Percentiles rank a stretch among this genome's conserved stretches.
Conservation (phyloP, 2,113 vertebrate genomes). For the Oenanthe oenanthe region DNA sequence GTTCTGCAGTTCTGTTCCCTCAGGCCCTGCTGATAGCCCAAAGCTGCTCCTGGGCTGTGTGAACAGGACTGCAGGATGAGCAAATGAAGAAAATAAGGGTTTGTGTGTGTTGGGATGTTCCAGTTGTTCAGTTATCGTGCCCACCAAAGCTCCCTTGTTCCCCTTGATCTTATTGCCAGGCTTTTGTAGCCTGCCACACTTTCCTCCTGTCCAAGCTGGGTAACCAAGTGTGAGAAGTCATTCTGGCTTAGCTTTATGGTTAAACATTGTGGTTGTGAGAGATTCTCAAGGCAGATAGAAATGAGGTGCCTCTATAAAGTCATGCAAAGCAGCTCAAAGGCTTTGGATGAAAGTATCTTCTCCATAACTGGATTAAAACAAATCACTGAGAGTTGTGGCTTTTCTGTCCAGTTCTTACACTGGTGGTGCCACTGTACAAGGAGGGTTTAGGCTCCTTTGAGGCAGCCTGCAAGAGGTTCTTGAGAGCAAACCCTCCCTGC, state of each 20-base stretch:
- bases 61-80: neutral
- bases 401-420: neutral
- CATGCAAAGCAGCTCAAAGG: neutral
- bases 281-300: neutral
- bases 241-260: neutral
- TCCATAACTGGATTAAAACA: neutral
- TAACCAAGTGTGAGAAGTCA: neutral
- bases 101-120: neutral
- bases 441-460: neutral
- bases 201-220: neutral
- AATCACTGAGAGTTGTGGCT: neutral
- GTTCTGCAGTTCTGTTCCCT: neutral
- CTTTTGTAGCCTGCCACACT: neutral
- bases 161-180: neutral
- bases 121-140: neutral
- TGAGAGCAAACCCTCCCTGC: neutral
- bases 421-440: neutral
- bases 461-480: neutral
- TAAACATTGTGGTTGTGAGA: neutral
- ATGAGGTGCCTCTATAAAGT: neutral
- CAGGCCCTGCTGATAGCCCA: neutral
- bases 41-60: neutral
- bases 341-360: neutral
- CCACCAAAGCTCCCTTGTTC: neutral
- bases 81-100: neutral